Conservation (phyloP, 2,888 invertebrate genomes). For the Lapara coniferarum region DNA sequence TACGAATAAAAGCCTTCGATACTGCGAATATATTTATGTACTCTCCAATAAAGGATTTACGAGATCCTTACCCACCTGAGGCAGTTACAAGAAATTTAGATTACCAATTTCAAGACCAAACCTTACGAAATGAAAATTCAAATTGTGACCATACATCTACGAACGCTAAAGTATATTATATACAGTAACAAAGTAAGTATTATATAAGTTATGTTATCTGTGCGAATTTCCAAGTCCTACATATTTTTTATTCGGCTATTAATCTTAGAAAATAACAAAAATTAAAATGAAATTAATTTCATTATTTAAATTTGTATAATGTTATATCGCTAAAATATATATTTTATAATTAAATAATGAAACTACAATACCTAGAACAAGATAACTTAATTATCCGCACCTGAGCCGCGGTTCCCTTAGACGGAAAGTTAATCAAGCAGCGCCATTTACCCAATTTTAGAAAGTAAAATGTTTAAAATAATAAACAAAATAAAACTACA, state of each 20-base stretch:
- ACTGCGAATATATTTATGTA: slow-evolving; percentile 16
- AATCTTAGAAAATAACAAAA: no score
- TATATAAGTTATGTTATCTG: neutral
- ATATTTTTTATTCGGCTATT: no score
- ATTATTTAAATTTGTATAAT: no score
- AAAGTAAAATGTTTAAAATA: slow-evolving; percentile 8
- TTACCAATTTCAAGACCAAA: slow-evolving; percentile 35
- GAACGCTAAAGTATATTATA: neutral
- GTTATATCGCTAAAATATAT: neutral
- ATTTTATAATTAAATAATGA: neutral
- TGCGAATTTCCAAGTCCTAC: no score
- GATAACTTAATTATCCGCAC: slow-evolving; percentile 1
- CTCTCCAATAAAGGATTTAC: slow-evolving; percentile 48
- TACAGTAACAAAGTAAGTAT: neutral
- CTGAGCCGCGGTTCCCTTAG: slow-evolving; percentile 10
- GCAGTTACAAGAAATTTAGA: slow-evolving; percentile 33
- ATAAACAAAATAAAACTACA: slow-evolving; percentile 4
- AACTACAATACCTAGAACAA: neutral
- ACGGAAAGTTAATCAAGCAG: slow-evolving; percentile 10
- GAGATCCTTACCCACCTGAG: slow-evolving; percentile 41
- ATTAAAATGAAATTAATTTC: no score
- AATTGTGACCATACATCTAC: neutral
- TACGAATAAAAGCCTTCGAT: neutral
- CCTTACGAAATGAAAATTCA: slow-evolving; percentile 21
- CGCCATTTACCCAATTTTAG: neutral